Evolutionary conservation across 1,140 invertebrate species (phyloP), one percentile per base, ranked within the genome.

Genomic region (Tetramorium alpestre): DNA sequence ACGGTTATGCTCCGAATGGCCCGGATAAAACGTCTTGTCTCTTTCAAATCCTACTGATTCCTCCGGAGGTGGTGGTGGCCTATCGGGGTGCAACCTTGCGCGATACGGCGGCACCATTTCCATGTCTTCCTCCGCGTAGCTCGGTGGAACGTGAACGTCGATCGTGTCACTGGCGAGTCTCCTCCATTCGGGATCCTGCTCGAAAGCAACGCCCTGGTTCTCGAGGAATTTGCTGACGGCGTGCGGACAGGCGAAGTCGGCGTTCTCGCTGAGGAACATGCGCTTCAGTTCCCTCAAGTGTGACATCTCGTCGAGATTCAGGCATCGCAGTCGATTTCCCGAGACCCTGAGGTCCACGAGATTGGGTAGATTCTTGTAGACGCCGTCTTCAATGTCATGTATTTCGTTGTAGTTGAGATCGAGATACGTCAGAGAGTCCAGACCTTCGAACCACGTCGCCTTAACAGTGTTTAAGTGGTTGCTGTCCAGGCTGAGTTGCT

Each of bases 371-470:
- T 93, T 93, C 16, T 88, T 60, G 41, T 93, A 95, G 2, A 94
- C 93, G 0, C 87, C 92, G 25, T 91, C 76, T 2, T 95, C 95
- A 41, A 95, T 94, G 0, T 80, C 81, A 6, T 87, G 84, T 76
- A 95, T 95, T 13, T 91, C 25, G 47, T 95, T 95, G 85, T 94
- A 94, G 28, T 94, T 95, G 0, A 95, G 65, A 76, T 95, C 94
- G 0, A 95, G 85, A 69, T 93, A 95, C 0, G 93, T 95, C 10
- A 95, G 73, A n/a, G 85, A 91, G 8, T 87, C 44, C 1, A 95
- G 78, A 13, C 92, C 92, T 1, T 91, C 76, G 80, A 95, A 93
- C 94, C 94, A 95, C 0, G 85, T 65, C 0, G 88, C 92, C 10
- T 86, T 88, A 0, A 95, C 87, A 0, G 73, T 88, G 1, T 84